These are phyloP conservation scores for Magallana angulata DNA, from an alignment of 1,140 invertebrate genomes.

Conservation along the genomic window DNA sequence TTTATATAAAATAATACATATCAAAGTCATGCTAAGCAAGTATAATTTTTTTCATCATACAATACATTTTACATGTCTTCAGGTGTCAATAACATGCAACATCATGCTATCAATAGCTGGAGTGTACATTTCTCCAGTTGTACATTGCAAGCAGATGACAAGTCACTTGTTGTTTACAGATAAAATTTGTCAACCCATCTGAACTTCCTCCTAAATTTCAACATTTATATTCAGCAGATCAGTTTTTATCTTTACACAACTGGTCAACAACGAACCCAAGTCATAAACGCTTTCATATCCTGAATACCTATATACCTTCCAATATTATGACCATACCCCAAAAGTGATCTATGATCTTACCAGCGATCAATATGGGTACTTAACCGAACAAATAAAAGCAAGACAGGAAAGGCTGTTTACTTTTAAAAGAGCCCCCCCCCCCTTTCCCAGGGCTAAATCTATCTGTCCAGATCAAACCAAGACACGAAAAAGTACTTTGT, in stretches of 20 bases:
- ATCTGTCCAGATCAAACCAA: neutral
- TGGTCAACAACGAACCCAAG: neutral
- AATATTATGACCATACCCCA: slow-evolving; percentile 5
- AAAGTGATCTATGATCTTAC: slow-evolving; percentile 23
- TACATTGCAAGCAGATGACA: too few relatives aligned
- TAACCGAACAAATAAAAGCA: neutral
- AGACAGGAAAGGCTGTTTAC: slow-evolving; percentile 23
- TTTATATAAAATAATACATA: too few relatives aligned
- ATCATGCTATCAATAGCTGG: too few relatives aligned
- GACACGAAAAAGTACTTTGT: slow-evolving; percentile 8
- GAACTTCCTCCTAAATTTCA: neutral
- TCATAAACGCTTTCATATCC: slow-evolving; percentile 21
- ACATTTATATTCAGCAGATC: neutral
- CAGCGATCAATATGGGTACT: slow-evolving; percentile 17
- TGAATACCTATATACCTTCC: neutral
- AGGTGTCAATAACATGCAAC: too few relatives aligned
- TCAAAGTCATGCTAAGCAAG: too few relatives aligned
- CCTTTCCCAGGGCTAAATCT: neutral
- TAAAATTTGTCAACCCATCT: neutral
- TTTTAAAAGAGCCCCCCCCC: neutral
- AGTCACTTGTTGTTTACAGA: neutral
- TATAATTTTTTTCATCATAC: too few relatives aligned
- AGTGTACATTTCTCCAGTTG: too few relatives aligned
- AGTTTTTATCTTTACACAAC: neutral
- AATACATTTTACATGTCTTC: too few relatives aligned